phyloP scores from a whole-genome alignment of 2,888 invertebrate species.

The Chrysopilus asiliformis region DNA sequence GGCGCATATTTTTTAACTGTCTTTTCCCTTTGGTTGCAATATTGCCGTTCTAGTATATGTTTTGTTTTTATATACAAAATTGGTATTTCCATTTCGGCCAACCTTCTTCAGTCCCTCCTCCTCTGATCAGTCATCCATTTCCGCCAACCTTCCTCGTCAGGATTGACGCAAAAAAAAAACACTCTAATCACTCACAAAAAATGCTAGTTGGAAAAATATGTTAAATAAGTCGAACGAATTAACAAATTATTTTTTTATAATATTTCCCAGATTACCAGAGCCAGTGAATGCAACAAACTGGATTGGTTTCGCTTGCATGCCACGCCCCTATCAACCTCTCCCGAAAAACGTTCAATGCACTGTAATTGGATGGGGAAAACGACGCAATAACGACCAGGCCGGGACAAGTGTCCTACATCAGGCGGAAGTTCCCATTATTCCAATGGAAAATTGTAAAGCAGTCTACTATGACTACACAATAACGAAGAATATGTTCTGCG shows the following conservation, averaged over 20 bases:
- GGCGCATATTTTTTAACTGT: no score
- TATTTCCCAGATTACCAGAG: slow-evolving; percentile 26
- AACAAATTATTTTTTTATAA: not conserved
- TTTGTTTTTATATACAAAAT: no score
- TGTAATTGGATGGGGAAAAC: slow-evolving; percentile 89
- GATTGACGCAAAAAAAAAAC: no score
- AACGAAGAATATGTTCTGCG: slow-evolving; percentile 86
- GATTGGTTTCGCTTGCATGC: slow-evolving; percentile 67
- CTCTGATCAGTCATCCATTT: no score
- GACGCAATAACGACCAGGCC: slow-evolving; percentile 56
- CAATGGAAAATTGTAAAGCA: slow-evolving; percentile 58
- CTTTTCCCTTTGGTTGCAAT: no score
- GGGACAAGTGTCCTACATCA: slow-evolving; percentile 78
- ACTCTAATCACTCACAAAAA: no score
- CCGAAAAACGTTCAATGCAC: slow-evolving; percentile 57
- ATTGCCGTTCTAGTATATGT: no score
- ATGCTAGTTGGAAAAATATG: no score
- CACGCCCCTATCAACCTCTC: slow-evolving; percentile 51
- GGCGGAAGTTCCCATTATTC: slow-evolving; percentile 78
- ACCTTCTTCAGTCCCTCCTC: no score
- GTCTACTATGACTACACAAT: slow-evolving; percentile 79
- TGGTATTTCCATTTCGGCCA: no score
- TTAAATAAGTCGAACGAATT: no score
- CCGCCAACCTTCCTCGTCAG: no score
- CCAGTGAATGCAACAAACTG: slow-evolving; percentile 27